These are phyloP conservation scores for Anas platyrhynchos DNA, from an alignment of 2,113 vertebrate genomes.

Conservation along the genomic window DNA sequence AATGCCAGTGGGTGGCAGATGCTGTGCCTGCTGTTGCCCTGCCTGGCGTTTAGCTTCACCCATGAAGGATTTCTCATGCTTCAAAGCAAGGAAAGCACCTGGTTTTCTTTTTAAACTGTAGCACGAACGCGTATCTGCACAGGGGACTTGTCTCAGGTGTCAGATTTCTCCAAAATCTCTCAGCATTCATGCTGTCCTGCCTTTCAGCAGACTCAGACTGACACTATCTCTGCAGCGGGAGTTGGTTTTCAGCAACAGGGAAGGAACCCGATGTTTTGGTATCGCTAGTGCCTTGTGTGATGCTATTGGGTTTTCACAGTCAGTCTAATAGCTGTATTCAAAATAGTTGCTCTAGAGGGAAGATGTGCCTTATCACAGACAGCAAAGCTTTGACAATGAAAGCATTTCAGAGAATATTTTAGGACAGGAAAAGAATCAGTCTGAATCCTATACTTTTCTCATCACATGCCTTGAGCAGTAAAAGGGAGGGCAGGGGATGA, in stretches of 20 bases:
- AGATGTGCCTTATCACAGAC: not conserved
- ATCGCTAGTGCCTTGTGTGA: not conserved
- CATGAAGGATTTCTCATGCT: not conserved
- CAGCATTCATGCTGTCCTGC: not conserved
- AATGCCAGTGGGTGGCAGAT: not conserved
- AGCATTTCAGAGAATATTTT: not conserved
- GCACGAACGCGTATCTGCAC: not conserved
- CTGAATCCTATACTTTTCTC: not conserved
- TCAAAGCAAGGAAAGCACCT: not conserved
- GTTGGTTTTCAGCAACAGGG: not conserved
- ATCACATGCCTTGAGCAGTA: not conserved
- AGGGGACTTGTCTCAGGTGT: not conserved
- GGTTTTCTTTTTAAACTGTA: not conserved
- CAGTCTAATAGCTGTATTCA: not conserved
- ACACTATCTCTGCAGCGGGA: accelerated
- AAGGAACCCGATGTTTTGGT: not conserved
- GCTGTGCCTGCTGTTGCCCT: not conserved
- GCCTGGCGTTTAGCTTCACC: not conserved
- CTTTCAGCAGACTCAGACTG: not conserved
- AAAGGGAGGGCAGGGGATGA: accelerated
- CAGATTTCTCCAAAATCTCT: not conserved
- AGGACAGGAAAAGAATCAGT: not conserved
- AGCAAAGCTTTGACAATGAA: not conserved
- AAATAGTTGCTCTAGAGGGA: not conserved
- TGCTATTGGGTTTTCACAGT: not conserved